A percentile compares a stretch with the other conserved stretches of the same genome.
Conservation (phyloP, 2,888 invertebrate genomes). For the Phalangium opilio region DNA sequence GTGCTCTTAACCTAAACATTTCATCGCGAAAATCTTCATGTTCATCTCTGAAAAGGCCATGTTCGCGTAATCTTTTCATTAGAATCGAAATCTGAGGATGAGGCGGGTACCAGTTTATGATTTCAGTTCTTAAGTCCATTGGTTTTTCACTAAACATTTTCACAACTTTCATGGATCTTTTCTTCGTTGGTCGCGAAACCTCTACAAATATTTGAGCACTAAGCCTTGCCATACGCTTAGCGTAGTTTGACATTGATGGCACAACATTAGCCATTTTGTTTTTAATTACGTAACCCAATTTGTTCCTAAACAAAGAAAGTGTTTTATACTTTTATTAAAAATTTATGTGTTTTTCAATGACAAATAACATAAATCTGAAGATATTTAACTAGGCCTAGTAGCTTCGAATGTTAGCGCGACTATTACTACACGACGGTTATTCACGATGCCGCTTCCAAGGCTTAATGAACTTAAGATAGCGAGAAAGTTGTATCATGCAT, state of each 20-base stretch:
- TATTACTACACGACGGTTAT: too few relatives aligned
- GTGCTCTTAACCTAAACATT: constrained; percentile 54
- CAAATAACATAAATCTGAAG: too few relatives aligned
- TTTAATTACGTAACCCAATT: too few relatives aligned
- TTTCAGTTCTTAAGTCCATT: constrained; percentile 50
- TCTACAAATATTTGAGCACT: constrained; percentile 80
- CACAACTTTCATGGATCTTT: constrained; percentile 63
- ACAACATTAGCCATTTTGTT: too few relatives aligned
- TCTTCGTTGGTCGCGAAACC: constrained; percentile 56
- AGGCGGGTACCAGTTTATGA: constrained; percentile 71
- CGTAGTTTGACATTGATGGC: constrained; percentile 47
- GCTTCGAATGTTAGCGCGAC: too few relatives aligned
- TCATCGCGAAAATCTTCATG: constrained; percentile 79
- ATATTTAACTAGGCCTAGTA: too few relatives aligned
- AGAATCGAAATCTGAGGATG: constrained; percentile 57
- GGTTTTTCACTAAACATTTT: constrained; percentile 60
- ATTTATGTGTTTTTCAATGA: too few relatives aligned
- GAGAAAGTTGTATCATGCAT: too few relatives aligned
- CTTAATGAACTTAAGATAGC: too few relatives aligned
- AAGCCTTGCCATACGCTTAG: constrained; percentile 64
- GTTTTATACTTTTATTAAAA: too few relatives aligned
- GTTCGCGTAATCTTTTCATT: constrained; percentile 53
- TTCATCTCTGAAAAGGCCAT: constrained; percentile 70
- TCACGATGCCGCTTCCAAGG: too few relatives aligned
- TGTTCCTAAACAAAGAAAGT: too few relatives aligned